A percentile compares a stretch with the other conserved stretches of the same genome.
Conservation (phyloP, 1,140 invertebrate genomes). For the Apis mellifera region DNA sequence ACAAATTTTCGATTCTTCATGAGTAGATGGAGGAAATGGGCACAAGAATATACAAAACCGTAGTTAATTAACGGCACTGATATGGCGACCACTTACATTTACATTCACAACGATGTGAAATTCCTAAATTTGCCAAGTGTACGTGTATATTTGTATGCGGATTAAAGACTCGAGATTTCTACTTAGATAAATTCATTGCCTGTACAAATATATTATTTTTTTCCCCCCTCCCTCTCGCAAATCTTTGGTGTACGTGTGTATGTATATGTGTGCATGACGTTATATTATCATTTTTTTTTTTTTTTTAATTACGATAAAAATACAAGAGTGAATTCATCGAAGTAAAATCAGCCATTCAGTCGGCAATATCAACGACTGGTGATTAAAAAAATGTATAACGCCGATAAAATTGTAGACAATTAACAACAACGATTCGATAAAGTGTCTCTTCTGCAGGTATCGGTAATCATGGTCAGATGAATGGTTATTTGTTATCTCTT, state of each 20-base stretch:
- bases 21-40: conserved; percentile 25
- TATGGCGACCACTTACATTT: conserved; percentile 4
- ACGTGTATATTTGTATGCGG: not conserved
- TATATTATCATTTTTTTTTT: not conserved
- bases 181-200: conserved; percentile 23
- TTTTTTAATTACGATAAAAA: conserved; percentile 8
- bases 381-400: conserved; percentile 53
- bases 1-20: not conserved
- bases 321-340: conserved; percentile 40
- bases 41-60: conserved; percentile 41
- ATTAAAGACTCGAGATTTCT: conserved; percentile 37
- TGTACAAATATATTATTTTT: conserved; percentile 53
- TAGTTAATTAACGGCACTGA: conserved; percentile 4
- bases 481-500: not conserved
- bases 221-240: not conserved
- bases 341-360: conserved; percentile 43
- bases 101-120: conserved; percentile 3
- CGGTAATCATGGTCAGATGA: conserved; percentile 61
- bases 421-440: conserved; percentile 60
- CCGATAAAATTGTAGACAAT: conserved; percentile 63
- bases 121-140: not conserved
- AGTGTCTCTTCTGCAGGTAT: conserved; percentile 64
- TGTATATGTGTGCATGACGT: not conserved
- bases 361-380: conserved; percentile 44
- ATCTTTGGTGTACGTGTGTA: not conserved